These are phyloP conservation scores for Notocelia uddmanniana DNA, from an alignment of 2,888 invertebrate species.

Conservation along the genomic window DNA sequence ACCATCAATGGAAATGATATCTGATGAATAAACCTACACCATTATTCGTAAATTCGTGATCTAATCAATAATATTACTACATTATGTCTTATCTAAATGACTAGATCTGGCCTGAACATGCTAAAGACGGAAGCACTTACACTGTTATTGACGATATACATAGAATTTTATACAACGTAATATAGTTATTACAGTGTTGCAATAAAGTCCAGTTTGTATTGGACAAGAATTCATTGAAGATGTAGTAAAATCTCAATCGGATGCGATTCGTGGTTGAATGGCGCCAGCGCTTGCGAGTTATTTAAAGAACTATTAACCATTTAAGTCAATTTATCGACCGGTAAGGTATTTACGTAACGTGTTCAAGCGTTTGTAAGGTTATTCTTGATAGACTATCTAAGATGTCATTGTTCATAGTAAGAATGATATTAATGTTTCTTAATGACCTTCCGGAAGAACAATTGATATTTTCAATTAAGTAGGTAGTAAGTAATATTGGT, in stretches of 20 bases:
- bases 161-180: not conserved
- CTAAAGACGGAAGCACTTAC: not conserved
- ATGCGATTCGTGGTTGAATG: not conserved
- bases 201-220: not conserved
- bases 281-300: not conserved
- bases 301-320: not conserved
- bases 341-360: too few relatives aligned
- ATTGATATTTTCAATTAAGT: too few relatives aligned
- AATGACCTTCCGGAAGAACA: too few relatives aligned
- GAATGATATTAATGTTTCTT: too few relatives aligned
- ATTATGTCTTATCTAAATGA: not conserved
- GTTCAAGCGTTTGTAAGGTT: too few relatives aligned
- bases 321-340: not conserved
- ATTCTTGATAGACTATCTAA: too few relatives aligned
- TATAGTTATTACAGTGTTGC: not conserved
- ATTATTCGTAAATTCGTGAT: not conserved
- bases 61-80: not conserved
- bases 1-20: not conserved
- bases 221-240: not conserved
- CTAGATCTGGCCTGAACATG: not conserved
- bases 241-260: not conserved
- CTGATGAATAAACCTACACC: not conserved
- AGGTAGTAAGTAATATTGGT: too few relatives aligned
- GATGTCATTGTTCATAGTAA: too few relatives aligned
- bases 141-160: conserved; percentile 1